Percentiles rank a stretch among this genome's conserved stretches.
These are phyloP conservation scores for Mesaphorura yosii DNA, from an alignment of 1,140 invertebrate species.

Conservation along the genomic window DNA sequence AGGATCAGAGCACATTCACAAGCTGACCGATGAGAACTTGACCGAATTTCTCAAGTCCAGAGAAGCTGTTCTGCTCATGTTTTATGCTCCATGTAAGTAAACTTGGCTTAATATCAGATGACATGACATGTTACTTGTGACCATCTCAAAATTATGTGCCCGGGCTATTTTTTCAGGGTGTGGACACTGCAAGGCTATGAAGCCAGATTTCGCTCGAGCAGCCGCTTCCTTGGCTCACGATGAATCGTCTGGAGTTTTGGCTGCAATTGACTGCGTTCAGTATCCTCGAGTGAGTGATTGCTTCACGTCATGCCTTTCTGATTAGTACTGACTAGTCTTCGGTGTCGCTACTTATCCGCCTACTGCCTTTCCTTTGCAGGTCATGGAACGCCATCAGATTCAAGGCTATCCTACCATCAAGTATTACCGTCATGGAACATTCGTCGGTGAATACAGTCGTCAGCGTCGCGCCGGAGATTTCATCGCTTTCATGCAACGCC, in stretches of 20 bases:
- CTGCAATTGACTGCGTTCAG: conserved; percentile 33
- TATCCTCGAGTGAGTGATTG: conserved; percentile 18
- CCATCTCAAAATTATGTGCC: conserved; percentile 1
- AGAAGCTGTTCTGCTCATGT: conserved; percentile 46
- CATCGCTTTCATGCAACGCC: conserved; percentile 41
- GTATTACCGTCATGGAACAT: conserved; percentile 38
- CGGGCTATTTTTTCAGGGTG: conserved; percentile 41
- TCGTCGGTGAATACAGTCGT: conserved; percentile 38
- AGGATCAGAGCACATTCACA: conserved; percentile 40
- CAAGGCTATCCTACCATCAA: conserved; percentile 35
- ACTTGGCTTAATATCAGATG: conserved; percentile 23
- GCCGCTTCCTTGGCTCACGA: conserved; percentile 41
- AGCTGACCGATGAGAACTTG: conserved; percentile 44
- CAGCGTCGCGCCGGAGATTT: conserved; percentile 40
- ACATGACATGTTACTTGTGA: not conserved
- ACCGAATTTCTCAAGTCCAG: conserved; percentile 39
- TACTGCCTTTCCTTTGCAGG: conserved; percentile 9
- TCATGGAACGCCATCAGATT: conserved; percentile 31
- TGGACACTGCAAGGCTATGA: conserved; percentile 48
- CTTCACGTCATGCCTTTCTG: not conserved
- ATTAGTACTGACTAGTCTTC: conserved; percentile 7
- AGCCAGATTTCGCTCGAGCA: conserved; percentile 44
- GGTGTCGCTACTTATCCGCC: not conserved
- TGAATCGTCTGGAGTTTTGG: conserved; percentile 34
- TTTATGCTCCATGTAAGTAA: conserved; percentile 50